Percentiles rank a stretch among this genome's conserved stretches.
Evolutionary conservation across 2,797 vertebrate genomes (phyloP).

Genomic region (Antennarius maculatus): DNA sequence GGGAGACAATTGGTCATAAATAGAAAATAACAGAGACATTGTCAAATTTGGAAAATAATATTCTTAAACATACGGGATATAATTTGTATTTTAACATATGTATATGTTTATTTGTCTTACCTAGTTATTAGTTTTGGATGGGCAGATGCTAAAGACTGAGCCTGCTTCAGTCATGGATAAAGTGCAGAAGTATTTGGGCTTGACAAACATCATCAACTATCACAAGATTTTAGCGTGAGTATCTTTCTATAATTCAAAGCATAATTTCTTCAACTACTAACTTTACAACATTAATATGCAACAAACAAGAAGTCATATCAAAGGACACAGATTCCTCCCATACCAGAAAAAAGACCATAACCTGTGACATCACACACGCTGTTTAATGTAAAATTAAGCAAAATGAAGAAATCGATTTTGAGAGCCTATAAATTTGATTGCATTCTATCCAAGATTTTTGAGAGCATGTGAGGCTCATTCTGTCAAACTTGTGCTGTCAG

Average conservation of each 20-base stretch:
- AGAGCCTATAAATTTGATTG: too few species aligned
- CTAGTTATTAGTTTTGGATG: conserved; percentile 95
- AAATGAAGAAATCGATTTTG: too few species aligned
- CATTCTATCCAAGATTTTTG: too few species aligned
- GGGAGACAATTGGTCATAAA: not conserved
- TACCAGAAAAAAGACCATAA: too few species aligned
- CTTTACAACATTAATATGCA: not conserved
- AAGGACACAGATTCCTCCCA: too few species aligned
- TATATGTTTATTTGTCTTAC: conserved; percentile 24
- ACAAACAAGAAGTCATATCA: not conserved
- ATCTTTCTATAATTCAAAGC: not conserved
- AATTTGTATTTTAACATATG: conserved; percentile 7
- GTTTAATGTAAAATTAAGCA: too few species aligned
- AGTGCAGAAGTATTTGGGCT: conserved; percentile 94
- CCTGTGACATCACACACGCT: too few species aligned
- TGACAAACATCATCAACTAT: conserved; percentile 91
- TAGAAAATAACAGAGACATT: too few species aligned
- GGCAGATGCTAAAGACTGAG: conserved; percentile 94
- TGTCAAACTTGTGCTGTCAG: too few species aligned
- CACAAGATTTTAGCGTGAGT: conserved; percentile 97
- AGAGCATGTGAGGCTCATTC: too few species aligned
- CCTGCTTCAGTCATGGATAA: conserved; percentile 96
- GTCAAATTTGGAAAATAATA: too few species aligned
- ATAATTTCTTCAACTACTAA: not conserved
- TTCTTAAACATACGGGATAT: too few species aligned